phyloP scores from a whole-genome alignment of 2,888 invertebrate species.

The Watsonalla binaria region DNA sequence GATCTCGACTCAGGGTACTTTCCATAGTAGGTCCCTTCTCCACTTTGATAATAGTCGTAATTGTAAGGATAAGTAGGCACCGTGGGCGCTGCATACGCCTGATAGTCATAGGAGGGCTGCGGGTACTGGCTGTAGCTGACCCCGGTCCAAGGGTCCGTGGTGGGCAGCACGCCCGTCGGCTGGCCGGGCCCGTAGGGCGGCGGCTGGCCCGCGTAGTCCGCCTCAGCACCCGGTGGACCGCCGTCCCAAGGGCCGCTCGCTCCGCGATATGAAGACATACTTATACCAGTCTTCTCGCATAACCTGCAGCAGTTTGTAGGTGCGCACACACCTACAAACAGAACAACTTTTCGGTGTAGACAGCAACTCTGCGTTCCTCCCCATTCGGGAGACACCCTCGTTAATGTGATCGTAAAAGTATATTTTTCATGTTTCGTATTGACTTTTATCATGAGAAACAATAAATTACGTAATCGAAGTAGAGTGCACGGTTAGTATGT shows the following conservation, averaged over 20 bases:
- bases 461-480: constrained; percentile 74
- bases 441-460: constrained; percentile 56
- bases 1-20: constrained; percentile 38
- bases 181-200: constrained; percentile 49
- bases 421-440: constrained; percentile 52
- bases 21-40: constrained; percentile 41
- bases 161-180: constrained; percentile 38
- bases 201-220: constrained; percentile 62
- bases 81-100: constrained; percentile 37
- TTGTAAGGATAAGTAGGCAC: constrained; percentile 46
- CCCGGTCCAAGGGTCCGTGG: constrained; percentile 71
- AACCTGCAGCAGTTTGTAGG: constrained; percentile 79
- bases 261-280: constrained; percentile 73
- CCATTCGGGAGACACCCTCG: constrained; percentile 55
- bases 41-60: constrained; percentile 56
- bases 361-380: constrained; percentile 60
- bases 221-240: constrained; percentile 76
- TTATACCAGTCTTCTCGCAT: constrained; percentile 67
- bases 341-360: constrained; percentile 83
- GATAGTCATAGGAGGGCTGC: constrained; percentile 55
- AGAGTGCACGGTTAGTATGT: constrained; percentile 37
- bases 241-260: constrained; percentile 72
- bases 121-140: constrained; percentile 63
- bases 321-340: constrained; percentile 83
- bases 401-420: constrained; percentile 24